Evolutionary conservation across 2,888 invertebrate genomes (phyloP), one percentile per base, ranked within the genome.

Genomic region (Drosophila nigricruria): DNA sequence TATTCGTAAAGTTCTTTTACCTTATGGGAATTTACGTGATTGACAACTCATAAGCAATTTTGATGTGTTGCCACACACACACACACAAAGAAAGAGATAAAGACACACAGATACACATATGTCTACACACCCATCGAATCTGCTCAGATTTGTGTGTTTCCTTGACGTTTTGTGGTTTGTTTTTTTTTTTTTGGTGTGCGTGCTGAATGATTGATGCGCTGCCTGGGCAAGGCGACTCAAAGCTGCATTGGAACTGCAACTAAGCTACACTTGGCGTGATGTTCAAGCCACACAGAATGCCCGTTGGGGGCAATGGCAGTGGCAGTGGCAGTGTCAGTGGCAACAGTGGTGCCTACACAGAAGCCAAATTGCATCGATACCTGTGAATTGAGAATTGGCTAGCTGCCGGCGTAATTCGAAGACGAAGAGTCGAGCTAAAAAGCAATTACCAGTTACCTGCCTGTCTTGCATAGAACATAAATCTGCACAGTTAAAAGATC

Each of bases 351-450:
- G 87, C 90, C 81, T 83, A 85, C 82, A 91, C 91, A 91, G 91
- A 91, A 91, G 91, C 90, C 87, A 87, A 89, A 91, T 91, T 90
- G 88, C 88, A 83, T 85, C 79, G 88, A 81, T 80, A 82, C 72
- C 64, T 71, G 73, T 67, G 77, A 68, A 70, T 77, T 49, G 49
- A 2, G 49, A 52, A 36, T 52, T 77, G 77, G 67, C 49, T 82
- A 58, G 83, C 86, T 78, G 36, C 59, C 53, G 86, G 88, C 86
- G 43, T 61, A 65, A 38, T 49, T 54, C 57, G 25, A 68, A 52
- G 18, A 18, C 59, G 54, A 18, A 56, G 54, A 62, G 65, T 23
- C 58, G 58, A 73, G 76, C 69, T 71, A 68, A 77, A 74, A 78
- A 67, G 81, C 79, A 89, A 87, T 86, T 86, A 88, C 69, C 52